Conservation (phyloP, 2,888 invertebrate species). For the Melanchra persicariae region DNA sequence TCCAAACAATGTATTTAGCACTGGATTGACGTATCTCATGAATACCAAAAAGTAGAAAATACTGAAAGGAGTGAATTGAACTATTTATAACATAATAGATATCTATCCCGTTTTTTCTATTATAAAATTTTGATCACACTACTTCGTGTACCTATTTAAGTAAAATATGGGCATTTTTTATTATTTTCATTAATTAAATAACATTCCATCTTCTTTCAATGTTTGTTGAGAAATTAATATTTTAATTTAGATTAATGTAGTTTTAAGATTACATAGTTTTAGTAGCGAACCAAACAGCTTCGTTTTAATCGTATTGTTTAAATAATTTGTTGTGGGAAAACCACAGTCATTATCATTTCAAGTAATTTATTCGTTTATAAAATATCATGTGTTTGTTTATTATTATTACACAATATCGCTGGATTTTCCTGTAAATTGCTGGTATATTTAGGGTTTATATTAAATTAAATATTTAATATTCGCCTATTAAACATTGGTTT, state of each 20-base stretch:
- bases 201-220: constrained; percentile 81
- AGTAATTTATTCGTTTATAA: constrained; percentile 45
- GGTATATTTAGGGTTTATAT: constrained; percentile 85
- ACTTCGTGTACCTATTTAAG: constrained; percentile 76
- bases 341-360: constrained; percentile 29
- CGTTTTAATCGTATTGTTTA: constrained; percentile 63
- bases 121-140: constrained; percentile 79
- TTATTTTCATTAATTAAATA: constrained; percentile 68
- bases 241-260: constrained; percentile 82
- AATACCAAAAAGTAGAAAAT: constrained; percentile 72
- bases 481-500: constrained; percentile 80
- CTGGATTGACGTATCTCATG: constrained; percentile 80
- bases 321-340: constrained; percentile 33
- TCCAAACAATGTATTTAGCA: constrained; percentile 52
- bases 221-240: constrained; percentile 80
- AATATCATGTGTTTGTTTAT: constrained; percentile 53
- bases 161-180: constrained; percentile 60
- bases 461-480: constrained; percentile 88
- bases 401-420: constrained; percentile 67
- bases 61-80: constrained; percentile 67
- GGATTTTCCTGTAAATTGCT: constrained; percentile 80
- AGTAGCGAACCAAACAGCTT: constrained; percentile 74
- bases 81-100: constrained; percentile 77
- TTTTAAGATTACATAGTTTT: constrained; percentile 79
- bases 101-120: constrained; percentile 81